Evolutionary conservation across 92 coral and sea anemone genomes (phyloP).

Genomic region (Porites evermanni): DNA sequence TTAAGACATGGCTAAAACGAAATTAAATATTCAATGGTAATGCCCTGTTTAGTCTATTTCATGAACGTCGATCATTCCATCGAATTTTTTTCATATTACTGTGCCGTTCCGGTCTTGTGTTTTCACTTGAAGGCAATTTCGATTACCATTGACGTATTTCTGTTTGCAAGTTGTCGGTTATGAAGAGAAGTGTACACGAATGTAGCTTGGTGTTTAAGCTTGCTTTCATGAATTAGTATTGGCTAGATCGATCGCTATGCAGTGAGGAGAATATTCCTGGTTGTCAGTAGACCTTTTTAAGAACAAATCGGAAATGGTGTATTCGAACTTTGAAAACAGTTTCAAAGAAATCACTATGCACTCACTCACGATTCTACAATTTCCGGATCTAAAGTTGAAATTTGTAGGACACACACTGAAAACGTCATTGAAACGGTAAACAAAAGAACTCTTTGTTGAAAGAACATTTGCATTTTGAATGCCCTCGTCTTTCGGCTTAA

Average conservation of each 20-base stretch:
- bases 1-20: not conserved
- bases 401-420: not conserved
- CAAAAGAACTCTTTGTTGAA: constrained; percentile 12
- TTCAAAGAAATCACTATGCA: not conserved
- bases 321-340: not conserved
- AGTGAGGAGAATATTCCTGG: not conserved
- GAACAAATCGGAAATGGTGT: not conserved
- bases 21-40: constrained; percentile 23
- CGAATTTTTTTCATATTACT: not conserved
- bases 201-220: not conserved
- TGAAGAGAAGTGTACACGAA: not conserved
- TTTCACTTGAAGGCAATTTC: not conserved
- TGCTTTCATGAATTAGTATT: not conserved
- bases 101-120: not conserved
- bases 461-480: constrained; percentile 39
- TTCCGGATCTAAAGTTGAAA: not conserved
- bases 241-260: not conserved
- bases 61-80: constrained; percentile 11
- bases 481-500: not conserved
- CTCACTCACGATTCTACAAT: not conserved
- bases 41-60: not conserved
- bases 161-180: not conserved
- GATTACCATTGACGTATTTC: not conserved
- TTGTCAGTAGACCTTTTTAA: not conserved
- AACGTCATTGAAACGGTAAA: constrained; percentile 35